Evolutionary conservation across 2,797 vertebrate species (phyloP).

Genomic region (Simalia tracyae): DNA sequence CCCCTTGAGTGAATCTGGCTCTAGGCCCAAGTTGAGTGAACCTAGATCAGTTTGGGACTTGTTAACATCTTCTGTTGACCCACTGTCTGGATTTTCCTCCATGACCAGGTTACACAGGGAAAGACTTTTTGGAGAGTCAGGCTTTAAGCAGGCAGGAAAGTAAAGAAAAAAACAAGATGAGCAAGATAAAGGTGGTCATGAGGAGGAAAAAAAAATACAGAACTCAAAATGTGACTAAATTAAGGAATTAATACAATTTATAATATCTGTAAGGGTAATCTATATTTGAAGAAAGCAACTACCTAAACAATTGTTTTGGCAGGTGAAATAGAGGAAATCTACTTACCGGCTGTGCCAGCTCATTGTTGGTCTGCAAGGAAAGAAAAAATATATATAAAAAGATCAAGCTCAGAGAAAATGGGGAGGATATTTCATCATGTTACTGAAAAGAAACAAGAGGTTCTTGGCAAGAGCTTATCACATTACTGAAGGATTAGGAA

Average conservation of each 20-base stretch:
- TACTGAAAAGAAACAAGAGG: not conserved
- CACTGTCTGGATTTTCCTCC: conserved; percentile 76
- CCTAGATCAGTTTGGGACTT: conserved; percentile 77
- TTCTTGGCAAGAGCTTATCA: not conserved
- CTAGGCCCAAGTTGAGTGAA: conserved; percentile 82
- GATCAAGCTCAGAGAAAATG: not conserved
- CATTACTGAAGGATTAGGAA: not conserved
- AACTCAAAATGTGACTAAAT: conserved; percentile 54
- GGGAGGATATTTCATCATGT: not conserved
- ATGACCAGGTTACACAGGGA: conserved; percentile 80
- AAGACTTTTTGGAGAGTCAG: conserved; percentile 83
- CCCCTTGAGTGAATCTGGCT: conserved; percentile 69
- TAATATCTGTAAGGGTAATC: conserved; percentile 14
- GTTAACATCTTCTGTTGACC: conserved; percentile 73
- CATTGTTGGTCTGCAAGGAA: conserved; percentile 77
- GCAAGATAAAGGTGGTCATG: conserved; percentile 72
- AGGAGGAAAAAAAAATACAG: conserved; percentile 71
- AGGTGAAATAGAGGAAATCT: conserved; percentile 53
- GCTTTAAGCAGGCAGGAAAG: conserved; percentile 79
- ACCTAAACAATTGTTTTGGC: conserved; percentile 45
- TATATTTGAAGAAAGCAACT: conserved; percentile 33
- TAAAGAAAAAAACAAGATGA: conserved; percentile 78
- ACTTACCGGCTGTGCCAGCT: conserved; percentile 87
- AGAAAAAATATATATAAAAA: conserved; percentile 55
- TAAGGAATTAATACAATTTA: conserved; percentile 45